Evolutionary conservation across 2,797 vertebrate genomes (phyloP), one percentile per base, ranked within the genome.

Genomic region (Megalops cyprinoides): DNA sequence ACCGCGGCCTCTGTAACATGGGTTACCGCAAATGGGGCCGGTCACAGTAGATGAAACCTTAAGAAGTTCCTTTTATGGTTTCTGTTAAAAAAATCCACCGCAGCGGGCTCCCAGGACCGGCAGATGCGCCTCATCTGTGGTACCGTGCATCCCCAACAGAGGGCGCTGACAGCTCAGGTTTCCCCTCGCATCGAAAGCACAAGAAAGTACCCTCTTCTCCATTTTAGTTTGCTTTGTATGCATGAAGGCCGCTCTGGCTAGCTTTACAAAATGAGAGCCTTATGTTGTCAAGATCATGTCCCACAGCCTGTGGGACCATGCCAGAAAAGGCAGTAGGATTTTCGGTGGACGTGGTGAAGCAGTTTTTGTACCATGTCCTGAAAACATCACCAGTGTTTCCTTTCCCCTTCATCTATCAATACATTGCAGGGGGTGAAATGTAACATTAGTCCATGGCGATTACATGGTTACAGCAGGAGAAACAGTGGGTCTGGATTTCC

Each of bases 1-100:
- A 95, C 94, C 92, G 93, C 94, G 93, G 95, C 96, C 96, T 97
- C 95, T 95, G 95, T 96, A 97, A 97, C 96, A 97, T 94, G 96
- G 97, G 96, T 97, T 97, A 97, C 94, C 97, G 95, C 95, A 95
- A 96, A 94, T 93, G 94, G 94, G 94, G 95, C 95, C 95, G 94
- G 92, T 94, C 92, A 92, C 93, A 96, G 94, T 95, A 96, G 96
- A 97, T 96, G 95, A 96, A 97, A 95, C 95, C 95, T 97, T 96
- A 96, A 96, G 94, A 94, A 94, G 94, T 91, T 88, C 92, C 93
- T 95, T 95, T 97, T 91, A 94, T 96, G 94, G 91, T 96, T 95
- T 92, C 92, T 93, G 91, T 92, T 94, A 95, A 96, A 94, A 94
- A n/a, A 91, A 93, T 92, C 90, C 89, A 86, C 88, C 88, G 87